These are phyloP conservation scores for Acleris cristana DNA, from an alignment of 2,888 invertebrate species.

Conservation along the genomic window DNA sequence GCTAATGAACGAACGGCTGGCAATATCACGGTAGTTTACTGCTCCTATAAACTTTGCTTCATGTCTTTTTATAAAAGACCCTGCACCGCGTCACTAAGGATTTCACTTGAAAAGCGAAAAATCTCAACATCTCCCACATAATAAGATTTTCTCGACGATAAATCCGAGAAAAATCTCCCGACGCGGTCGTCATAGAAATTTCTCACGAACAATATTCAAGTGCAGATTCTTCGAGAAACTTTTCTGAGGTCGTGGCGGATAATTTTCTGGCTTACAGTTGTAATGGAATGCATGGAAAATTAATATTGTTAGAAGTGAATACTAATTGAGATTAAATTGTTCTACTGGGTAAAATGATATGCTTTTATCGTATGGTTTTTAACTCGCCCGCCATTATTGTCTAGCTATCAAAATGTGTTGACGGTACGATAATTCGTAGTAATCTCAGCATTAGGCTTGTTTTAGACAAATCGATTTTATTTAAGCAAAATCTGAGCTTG, in stretches of 20 bases:
- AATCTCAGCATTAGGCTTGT: too few relatives aligned
- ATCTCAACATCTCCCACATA: slow-evolving; percentile 26
- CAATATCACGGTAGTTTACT: too few relatives aligned
- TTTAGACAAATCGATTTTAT: too few relatives aligned
- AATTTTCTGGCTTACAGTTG: background rate
- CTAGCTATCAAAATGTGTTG: too few relatives aligned
- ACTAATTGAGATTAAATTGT: too few relatives aligned
- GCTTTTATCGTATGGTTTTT: too few relatives aligned
- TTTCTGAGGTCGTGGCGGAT: background rate
- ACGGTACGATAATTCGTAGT: too few relatives aligned
- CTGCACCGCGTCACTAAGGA: slow-evolving; percentile 11
- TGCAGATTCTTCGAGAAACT: background rate
- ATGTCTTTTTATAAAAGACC: slow-evolving; percentile 13
- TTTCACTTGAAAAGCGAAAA: slow-evolving; percentile 22
- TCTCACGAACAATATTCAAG: slow-evolving; percentile 11
- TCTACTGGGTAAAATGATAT: too few relatives aligned
- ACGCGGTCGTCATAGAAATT: slow-evolving; percentile 3
- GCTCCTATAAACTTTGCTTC: background rate
- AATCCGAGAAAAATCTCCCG: slow-evolving; percentile 17
- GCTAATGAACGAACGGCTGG: too few relatives aligned
- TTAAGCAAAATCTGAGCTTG: too few relatives aligned
- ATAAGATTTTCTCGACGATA: slow-evolving; percentile 32
- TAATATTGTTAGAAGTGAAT: too few relatives aligned
- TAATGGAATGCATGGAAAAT: background rate
- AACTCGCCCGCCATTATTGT: too few relatives aligned